Percentiles rank a stretch among this genome's conserved stretches.
These are phyloP conservation scores for Lonchura striata DNA, from an alignment of 2,113 vertebrate genomes.

Conservation along the genomic window DNA sequence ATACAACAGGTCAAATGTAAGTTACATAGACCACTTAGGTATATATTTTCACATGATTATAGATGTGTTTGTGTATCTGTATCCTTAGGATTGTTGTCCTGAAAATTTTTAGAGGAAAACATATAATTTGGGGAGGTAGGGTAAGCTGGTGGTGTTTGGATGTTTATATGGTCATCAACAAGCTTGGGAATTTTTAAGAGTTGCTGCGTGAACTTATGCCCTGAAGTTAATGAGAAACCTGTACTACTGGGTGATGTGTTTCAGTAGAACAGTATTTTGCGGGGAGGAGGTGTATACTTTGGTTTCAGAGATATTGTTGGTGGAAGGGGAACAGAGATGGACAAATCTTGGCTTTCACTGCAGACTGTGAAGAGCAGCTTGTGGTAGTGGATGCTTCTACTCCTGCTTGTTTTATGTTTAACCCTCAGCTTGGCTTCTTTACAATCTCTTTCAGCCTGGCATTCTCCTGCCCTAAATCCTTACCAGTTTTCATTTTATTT, in stretches of 20 bases:
- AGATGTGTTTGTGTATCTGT: background rate
- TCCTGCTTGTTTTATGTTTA: background rate
- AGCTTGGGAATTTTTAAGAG: background rate
- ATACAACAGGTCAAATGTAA: background rate
- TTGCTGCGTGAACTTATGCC: background rate
- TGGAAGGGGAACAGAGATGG: background rate
- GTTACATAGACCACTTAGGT: background rate
- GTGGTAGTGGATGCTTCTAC: background rate
- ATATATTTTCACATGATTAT: background rate
- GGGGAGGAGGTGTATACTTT: background rate
- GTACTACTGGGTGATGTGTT: background rate
- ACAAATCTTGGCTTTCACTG: background rate
- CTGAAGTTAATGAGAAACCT: background rate
- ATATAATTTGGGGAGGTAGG: rapidly evolving
- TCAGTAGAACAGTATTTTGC: background rate
- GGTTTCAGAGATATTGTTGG: background rate
- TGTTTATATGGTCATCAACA: background rate
- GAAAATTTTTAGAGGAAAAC: background rate
- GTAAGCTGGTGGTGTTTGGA: background rate
- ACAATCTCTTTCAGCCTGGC: background rate
- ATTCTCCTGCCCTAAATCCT: background rate
- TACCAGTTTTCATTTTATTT: background rate
- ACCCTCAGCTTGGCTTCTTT: background rate
- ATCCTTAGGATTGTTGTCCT: background rate
- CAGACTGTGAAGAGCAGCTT: background rate